phyloP scores from a whole-genome alignment of 2,797 vertebrate genomes.

The Spinus olivaceus region DNA sequence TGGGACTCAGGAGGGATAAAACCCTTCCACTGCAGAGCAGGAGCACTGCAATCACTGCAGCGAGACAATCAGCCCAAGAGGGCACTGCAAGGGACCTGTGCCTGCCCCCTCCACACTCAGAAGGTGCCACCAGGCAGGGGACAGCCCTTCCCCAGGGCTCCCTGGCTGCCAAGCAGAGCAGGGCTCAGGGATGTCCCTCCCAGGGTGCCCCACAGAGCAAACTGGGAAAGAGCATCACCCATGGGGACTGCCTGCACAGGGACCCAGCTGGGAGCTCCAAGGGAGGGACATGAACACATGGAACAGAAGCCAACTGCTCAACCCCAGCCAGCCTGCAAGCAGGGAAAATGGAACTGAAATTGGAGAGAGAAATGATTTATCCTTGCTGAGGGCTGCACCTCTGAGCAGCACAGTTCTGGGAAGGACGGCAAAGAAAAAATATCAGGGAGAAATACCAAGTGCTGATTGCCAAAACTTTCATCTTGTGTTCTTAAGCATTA shows the following conservation, averaged over 20 bases:
- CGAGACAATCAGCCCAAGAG: fast-evolving
- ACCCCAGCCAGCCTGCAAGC: neutral
- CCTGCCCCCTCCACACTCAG: neutral
- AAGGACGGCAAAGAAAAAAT: neutral
- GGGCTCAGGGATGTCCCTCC: neutral
- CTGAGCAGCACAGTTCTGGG: neutral
- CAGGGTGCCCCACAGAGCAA: neutral
- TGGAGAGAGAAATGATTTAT: neutral
- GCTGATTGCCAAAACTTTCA: neutral
- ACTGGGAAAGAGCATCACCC: fast-evolving
- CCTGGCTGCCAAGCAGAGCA: neutral
- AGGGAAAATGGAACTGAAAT: neutral
- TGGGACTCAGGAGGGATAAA: neutral
- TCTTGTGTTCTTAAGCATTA: neutral
- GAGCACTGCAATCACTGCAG: neutral
- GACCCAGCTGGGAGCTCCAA: neutral
- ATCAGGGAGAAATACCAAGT: neutral
- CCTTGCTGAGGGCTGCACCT: neutral
- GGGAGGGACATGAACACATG: neutral
- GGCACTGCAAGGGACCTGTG: neutral
- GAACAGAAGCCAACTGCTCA: neutral
- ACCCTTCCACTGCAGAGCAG: neutral
- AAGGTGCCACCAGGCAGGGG: neutral
- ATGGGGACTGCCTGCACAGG: neutral
- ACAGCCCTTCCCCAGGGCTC: too few species aligned